These are phyloP conservation scores for Muscidifurax raptorellus DNA, from an alignment of 1,140 invertebrate genomes.

Conservation along the genomic window DNA sequence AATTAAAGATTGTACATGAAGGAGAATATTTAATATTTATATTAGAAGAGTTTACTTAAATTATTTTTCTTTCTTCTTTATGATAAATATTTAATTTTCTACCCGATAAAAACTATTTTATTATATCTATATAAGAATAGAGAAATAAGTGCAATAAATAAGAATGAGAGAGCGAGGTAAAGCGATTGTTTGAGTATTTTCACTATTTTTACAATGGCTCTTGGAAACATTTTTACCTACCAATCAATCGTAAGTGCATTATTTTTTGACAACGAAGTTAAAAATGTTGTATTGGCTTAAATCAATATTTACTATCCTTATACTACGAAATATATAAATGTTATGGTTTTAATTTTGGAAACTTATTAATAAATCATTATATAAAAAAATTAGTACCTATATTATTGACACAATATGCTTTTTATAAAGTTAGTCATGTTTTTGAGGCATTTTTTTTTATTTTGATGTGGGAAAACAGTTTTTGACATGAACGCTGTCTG, in stretches of 20 bases:
- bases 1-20: conserved; percentile 29
- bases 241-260: neutral
- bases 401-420: neutral
- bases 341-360: conserved; percentile 25
- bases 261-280: neutral
- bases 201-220: neutral
- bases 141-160: conserved; percentile 44
- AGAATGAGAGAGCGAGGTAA: neutral
- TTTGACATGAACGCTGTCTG: too few relatives aligned
- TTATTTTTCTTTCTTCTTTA: conserved; percentile 7
- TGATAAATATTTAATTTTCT: conserved; percentile 18
- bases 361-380: conserved; percentile 30
- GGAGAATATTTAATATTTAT: conserved; percentile 12
- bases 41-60: conserved; percentile 25
- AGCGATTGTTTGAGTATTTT: neutral
- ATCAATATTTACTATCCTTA: neutral
- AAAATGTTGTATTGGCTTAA: neutral
- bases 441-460: too few relatives aligned
- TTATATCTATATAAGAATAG: conserved; percentile 7
- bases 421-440: too few relatives aligned
- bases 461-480: too few relatives aligned
- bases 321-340: conserved; percentile 6
- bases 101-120: conserved; percentile 9
- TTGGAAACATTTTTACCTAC: neutral
- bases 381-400: neutral